Conservation (phyloP, 2,888 invertebrate species). For the Andrena bicolor region DNA sequence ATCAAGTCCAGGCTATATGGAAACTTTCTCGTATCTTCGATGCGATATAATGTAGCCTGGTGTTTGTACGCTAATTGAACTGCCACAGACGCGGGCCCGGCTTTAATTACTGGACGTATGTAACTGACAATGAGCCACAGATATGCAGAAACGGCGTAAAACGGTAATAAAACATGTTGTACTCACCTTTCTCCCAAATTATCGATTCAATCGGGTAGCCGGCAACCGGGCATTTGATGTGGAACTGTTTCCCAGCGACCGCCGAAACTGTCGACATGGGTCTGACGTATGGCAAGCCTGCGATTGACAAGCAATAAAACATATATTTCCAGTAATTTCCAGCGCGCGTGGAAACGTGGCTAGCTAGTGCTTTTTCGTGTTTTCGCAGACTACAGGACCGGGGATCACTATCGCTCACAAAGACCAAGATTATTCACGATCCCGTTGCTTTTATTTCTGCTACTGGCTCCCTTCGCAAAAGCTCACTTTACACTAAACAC, state of each 20-base stretch:
- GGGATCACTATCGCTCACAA: background rate
- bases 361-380: background rate
- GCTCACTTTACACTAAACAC: constrained; percentile 11
- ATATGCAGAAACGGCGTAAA: background rate
- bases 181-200: constrained; percentile 87
- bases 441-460: constrained; percentile 16
- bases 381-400: background rate
- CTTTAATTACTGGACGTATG: constrained; percentile 3
- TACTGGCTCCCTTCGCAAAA: constrained; percentile 4
- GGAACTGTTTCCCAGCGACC: constrained; percentile 85
- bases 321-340: constrained; percentile 32
- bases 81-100: background rate
- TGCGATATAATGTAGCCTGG: too few species aligned
- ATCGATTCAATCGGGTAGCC: constrained; percentile 86
- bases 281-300: constrained; percentile 85
- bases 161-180: constrained; percentile 10
- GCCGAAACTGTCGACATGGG: constrained; percentile 84
- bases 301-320: constrained; percentile 59
- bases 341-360: background rate
- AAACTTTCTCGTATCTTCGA: too few species aligned
- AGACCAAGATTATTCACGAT: constrained; percentile 1
- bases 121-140: constrained; percentile 1
- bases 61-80: constrained; percentile 1
- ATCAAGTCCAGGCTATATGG: too few species aligned
- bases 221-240: constrained; percentile 86